Conservation (phyloP, 2,113 vertebrate genomes). For the Oxyura jamaicensis region DNA sequence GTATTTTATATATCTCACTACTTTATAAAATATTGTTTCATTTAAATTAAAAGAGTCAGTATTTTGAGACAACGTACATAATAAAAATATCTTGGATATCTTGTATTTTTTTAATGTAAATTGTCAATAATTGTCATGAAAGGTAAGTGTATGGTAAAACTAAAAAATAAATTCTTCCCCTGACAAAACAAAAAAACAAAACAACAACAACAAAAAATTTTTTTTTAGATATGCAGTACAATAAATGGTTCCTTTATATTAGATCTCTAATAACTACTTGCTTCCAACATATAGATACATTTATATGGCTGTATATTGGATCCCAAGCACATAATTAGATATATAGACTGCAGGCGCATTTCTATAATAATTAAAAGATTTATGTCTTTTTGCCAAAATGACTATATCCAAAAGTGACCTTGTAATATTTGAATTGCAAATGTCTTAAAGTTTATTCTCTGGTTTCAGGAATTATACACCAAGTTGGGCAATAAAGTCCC, state of each 20-base stretch:
- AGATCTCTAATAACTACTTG: not conserved
- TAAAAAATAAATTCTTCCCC: not conserved
- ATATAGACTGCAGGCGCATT: not conserved
- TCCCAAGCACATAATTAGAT: not conserved
- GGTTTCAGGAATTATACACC: not conserved
- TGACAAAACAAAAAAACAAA: not conserved
- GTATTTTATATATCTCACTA: not conserved
- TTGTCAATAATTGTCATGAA: not conserved
- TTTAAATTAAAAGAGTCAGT: not conserved
- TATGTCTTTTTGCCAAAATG: not conserved
- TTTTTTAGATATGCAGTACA: not conserved
- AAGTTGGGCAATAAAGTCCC: not conserved
- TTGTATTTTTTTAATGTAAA: not conserved
- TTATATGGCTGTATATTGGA: not conserved
- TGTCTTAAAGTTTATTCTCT: not conserved
- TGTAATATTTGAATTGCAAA: not conserved
- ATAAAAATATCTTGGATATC: not conserved
- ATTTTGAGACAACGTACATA: not conserved
- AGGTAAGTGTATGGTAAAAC: accelerated
- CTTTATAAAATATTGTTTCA: not conserved
- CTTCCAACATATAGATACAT: not conserved
- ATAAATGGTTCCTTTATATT: not conserved
- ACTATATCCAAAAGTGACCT: not conserved
- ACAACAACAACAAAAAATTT: too few species aligned
- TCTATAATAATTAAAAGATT: not conserved